Conservation (phyloP, 2,113 vertebrate genomes). For the Origma solitaria region DNA sequence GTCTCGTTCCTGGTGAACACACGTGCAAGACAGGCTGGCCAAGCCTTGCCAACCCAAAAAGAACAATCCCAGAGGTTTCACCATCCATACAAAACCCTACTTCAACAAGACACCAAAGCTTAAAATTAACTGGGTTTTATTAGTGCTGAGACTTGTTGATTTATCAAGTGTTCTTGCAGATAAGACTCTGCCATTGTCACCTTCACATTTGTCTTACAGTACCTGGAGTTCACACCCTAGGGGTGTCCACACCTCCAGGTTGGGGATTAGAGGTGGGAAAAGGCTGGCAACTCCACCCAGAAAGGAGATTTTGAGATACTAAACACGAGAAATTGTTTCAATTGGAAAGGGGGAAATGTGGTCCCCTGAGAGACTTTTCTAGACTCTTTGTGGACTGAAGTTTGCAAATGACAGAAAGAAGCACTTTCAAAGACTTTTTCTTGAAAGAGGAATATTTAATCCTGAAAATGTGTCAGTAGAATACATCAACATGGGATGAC, state of each 20-base stretch:
- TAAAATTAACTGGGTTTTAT: not conserved
- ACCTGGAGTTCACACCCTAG: not conserved
- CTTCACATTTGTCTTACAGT: not conserved
- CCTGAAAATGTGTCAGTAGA: not conserved
- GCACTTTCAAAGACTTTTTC: not conserved
- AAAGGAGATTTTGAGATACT: not conserved
- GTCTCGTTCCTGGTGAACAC: not conserved
- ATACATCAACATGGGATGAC: not conserved
- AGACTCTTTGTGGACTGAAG: not conserved
- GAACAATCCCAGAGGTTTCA: not conserved
- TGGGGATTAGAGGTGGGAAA: not conserved
- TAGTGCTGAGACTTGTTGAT: not conserved
- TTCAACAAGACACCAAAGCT: not conserved
- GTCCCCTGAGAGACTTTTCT: not conserved
- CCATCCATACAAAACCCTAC: not conserved
- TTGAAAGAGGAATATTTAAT: not conserved
- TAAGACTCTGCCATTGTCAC: not conserved
- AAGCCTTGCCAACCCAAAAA: not conserved
- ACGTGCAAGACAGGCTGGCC: not conserved
- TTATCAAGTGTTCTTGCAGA: not conserved
- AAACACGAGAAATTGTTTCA: not conserved
- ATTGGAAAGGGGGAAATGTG: fast-evolving
- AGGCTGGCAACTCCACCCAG: not conserved
- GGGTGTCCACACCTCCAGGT: not conserved
- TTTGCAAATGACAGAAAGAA: not conserved